Evolutionary conservation across 1,140 invertebrate species (phyloP), one percentile per base, ranked within the genome.

Genomic region (Hycleus phaleratus): DNA sequence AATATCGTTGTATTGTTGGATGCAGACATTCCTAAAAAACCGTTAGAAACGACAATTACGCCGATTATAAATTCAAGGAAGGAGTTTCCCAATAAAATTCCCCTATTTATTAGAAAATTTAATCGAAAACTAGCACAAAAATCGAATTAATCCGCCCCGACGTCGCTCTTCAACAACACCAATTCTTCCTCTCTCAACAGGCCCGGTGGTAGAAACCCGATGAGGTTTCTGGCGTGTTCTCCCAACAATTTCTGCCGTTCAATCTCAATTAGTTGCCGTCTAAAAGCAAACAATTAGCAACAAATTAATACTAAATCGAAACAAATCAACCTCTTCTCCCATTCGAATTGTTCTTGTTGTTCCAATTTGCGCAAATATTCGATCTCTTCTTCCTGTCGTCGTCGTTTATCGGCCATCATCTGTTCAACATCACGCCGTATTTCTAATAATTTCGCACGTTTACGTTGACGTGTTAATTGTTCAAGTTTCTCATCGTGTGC

Each of bases 161-260:
- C 44, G 46, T 69, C 66, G 43, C 58, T 60, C 8, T 67, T 73
- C 18, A 77, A 61, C 60, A 71, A 62, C 26, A 68, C 60, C 10
- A 77, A 49, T 64, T 77, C 75, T n/a, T 72, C 69, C 43, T 68
- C 61, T 58, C 59, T 65, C 25, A 78, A 46, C 5, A 76, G 46
- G 5, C 72, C 72, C 59, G 61, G 68, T 5, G 75, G 76, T 38
- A 78, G 59, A 61, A 69, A 76, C 6, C 73, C 75, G 49, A 77
- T 58, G 3, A 78, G 52, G 62, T 74, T 69, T 26, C 66, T 58
- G 5, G 73, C 74, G 62, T 78, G 76, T 50, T 75, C 69, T 46
- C 71, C 69, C 43, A 78, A 54, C 61, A 78, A 61, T 38, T 62
- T 63, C 10, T 72, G 50, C 25, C 75, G 59, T 64, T 78, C 76